These are phyloP conservation scores for Balearica regulorum DNA, from an alignment of 2,797 vertebrate species.

Conservation along the genomic window DNA sequence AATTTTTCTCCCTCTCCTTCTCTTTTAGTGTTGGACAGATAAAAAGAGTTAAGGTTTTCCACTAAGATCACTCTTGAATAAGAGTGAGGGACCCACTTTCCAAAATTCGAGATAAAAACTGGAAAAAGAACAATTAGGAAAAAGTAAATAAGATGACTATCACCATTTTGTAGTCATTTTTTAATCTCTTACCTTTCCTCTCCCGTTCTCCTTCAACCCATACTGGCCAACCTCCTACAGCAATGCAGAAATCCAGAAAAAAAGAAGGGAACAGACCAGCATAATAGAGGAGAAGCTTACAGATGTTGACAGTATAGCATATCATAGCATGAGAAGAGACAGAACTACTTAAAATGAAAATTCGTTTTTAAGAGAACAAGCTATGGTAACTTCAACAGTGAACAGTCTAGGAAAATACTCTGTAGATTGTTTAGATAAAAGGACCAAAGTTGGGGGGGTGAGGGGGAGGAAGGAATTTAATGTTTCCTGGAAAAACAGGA, in stretches of 20 bases:
- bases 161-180: conserved; percentile 40
- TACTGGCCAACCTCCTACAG: conserved; percentile 75
- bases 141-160: conserved; percentile 20
- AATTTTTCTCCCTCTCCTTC: neutral
- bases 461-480: neutral
- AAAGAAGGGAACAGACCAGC: conserved; percentile 77
- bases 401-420: neutral
- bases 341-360: conserved; percentile 58
- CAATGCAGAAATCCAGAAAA: conserved; percentile 76
- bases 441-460: neutral
- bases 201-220: conserved; percentile 76
- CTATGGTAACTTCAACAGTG: conserved; percentile 28
- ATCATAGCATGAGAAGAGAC: conserved; percentile 66
- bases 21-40: neutral
- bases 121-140: neutral
- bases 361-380: conserved; percentile 51
- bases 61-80: neutral
- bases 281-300: conserved; percentile 71
- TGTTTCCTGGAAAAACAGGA: neutral
- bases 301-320: conserved; percentile 67
- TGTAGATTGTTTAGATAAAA: neutral
- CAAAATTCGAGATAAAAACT: conserved; percentile 49
- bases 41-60: neutral
- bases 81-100: neutral
- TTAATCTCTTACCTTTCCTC: conserved; percentile 78